Base-by-base conservation (phyloP, 1,140 invertebrate genomes). In the Drosophila sechellia region DNA sequence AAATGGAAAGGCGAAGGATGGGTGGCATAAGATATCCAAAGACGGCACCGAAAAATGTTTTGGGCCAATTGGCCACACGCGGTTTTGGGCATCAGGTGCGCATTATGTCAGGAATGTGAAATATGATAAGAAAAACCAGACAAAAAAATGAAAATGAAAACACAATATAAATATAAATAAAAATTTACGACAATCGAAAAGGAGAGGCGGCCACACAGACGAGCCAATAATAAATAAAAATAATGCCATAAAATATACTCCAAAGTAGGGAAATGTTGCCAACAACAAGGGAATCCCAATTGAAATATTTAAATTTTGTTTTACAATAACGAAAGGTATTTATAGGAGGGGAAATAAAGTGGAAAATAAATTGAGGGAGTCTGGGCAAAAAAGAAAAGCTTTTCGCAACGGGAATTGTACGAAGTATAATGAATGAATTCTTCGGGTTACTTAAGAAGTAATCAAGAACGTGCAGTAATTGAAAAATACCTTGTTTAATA, bases 51-150 rank as follows among this genome's bases (percentile, higher is more conserved):
- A 76, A 66, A 79, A 83, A 61, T 71, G 80, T 65, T 68, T 56
- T 73, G 48, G 61, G 65, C 81, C 80, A 84, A 84, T 84, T 79
- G 78, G 71, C 58, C 61, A 49, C 66, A 60, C 35, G 63, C 42
- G 58, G 58, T 46, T 46, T 39, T 56, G 63, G 81, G 81, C 83
- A 81, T 81, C 81, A 86, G 81, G 81, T 86, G 81, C 74, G 78
- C 79, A 81, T 86, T 87, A 86, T 87, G 83, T 81, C 83, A 79
- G 57, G 60, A 87, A 66, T 75, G 68, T 66, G 74, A 87, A 86
- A 81, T 75, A 86, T 87, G 68, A 86, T 87, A 77, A 63, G 50
- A 50, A 73, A 50, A 58, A 61, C 25, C 25, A 27, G 42, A 63
- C 57, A 77, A 68, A 65, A 20, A 45, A 20, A 12, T 13, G 13